Conservation (phyloP, 2,113 vertebrate species). For the Pterocles burchelli region DNA sequence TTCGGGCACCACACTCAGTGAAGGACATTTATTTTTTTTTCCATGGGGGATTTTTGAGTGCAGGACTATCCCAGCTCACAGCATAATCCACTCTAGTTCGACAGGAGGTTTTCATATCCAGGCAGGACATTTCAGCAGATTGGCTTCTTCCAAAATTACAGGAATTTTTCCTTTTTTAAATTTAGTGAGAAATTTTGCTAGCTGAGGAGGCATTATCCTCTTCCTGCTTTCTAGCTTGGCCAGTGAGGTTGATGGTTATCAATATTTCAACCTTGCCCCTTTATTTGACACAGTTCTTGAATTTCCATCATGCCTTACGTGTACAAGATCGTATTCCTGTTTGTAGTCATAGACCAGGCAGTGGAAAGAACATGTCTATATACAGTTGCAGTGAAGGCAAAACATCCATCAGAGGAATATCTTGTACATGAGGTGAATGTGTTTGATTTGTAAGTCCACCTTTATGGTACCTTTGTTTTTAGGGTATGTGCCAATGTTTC, state of each 20-base stretch:
- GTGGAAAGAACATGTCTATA: constrained; percentile 12
- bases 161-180: neutral
- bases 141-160: neutral
- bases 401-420: neutral
- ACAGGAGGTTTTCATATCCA: neutral
- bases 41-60: neutral
- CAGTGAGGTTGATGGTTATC: neutral
- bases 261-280: constrained; percentile 3
- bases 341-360: constrained; percentile 9
- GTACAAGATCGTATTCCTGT: constrained; percentile 4
- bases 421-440: neutral
- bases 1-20: neutral
- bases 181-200: neutral
- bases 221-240: neutral
- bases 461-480: neutral
- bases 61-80: neutral
- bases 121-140: neutral
- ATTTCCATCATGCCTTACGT: neutral
- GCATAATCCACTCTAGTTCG: neutral
- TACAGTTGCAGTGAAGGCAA: neutral
- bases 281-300: constrained; percentile 30
- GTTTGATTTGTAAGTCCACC: neutral
- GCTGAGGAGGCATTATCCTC: neutral
- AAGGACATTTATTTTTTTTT: neutral
- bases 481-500: neutral